A percentile compares a stretch with the other conserved stretches of the same genome.
Evolutionary conservation across 2,113 vertebrate species (phyloP).

Genomic region (Lagopus leucura): DNA sequence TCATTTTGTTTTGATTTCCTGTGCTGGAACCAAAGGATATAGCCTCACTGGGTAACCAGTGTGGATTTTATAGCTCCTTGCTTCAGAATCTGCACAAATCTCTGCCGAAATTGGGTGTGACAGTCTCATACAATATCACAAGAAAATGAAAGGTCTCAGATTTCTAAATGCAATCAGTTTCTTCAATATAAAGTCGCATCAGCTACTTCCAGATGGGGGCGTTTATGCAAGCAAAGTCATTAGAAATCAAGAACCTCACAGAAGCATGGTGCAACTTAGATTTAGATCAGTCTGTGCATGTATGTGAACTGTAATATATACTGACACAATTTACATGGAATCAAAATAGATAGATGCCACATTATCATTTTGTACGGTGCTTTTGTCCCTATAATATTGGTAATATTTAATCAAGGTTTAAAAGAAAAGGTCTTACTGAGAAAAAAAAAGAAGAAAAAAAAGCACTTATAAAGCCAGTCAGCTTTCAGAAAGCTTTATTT

Average conservation of each 20-base stretch:
- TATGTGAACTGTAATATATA: neutral
- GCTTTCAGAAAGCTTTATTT: neutral
- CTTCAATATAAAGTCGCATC: slow-evolving; percentile 21
- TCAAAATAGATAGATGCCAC: neutral
- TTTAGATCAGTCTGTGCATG: neutral
- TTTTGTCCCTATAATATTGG: neutral
- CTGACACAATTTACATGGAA: neutral
- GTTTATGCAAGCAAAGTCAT: slow-evolving; percentile 64
- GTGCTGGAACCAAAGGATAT: neutral
- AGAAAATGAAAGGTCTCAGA: slow-evolving; percentile 13
- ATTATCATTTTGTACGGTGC: neutral
- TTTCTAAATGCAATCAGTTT: slow-evolving; percentile 58
- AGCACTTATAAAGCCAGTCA: neutral
- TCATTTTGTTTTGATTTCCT: neutral
- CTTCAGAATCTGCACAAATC: neutral
- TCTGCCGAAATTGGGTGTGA: neutral
- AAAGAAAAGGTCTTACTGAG: neutral
- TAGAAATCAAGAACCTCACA: slow-evolving; percentile 66
- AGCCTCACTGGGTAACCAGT: neutral
- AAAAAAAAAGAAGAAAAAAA: neutral
- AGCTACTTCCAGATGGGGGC: slow-evolving; percentile 68
- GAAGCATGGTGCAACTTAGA: slow-evolving; percentile 53
- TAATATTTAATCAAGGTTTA: neutral
- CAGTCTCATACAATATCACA: neutral
- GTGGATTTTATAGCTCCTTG: neutral